Evolutionary conservation across 2,797 vertebrate genomes (phyloP).

Genomic region (Darevskia nairensis): DNA sequence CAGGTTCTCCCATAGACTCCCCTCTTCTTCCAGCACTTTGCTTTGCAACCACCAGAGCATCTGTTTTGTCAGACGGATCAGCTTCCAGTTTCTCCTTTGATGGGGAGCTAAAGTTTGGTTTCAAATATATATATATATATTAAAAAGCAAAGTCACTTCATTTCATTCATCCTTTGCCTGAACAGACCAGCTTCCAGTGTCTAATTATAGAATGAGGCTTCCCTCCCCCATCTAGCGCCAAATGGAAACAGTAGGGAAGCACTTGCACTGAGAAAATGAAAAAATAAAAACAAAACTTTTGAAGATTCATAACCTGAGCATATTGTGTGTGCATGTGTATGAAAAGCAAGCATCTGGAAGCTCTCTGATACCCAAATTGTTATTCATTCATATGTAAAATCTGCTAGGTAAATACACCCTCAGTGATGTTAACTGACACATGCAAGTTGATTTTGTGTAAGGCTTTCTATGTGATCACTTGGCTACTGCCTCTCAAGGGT

Average conservation of each 20-base stretch:
- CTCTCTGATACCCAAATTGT: no score
- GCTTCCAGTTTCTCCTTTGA: not conserved
- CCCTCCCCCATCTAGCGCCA: not conserved
- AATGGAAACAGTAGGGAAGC: not conserved
- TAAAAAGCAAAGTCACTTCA: no score
- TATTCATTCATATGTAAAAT: not conserved
- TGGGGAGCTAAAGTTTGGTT: not conserved
- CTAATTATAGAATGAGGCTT: not conserved
- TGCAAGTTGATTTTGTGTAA: not conserved
- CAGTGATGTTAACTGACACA: not conserved
- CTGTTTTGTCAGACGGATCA: not conserved
- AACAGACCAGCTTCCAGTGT: no score
- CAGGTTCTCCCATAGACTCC: conserved; percentile 85
- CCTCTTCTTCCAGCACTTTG: conserved; percentile 65
- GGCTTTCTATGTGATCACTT: not conserved
- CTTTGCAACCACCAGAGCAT: not conserved
- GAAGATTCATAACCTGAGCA: not conserved
- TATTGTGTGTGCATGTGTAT: not conserved
- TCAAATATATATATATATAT: not conserved
- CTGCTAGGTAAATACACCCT: not conserved
- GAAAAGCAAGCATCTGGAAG: not conserved
- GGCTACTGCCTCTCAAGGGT: not conserved
- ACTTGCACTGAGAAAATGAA: not conserved
- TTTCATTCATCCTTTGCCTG: no score
- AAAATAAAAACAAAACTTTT: not conserved